Base-by-base conservation (phyloP, 1,140 invertebrate species). In the Drosophila azteca region DNA sequence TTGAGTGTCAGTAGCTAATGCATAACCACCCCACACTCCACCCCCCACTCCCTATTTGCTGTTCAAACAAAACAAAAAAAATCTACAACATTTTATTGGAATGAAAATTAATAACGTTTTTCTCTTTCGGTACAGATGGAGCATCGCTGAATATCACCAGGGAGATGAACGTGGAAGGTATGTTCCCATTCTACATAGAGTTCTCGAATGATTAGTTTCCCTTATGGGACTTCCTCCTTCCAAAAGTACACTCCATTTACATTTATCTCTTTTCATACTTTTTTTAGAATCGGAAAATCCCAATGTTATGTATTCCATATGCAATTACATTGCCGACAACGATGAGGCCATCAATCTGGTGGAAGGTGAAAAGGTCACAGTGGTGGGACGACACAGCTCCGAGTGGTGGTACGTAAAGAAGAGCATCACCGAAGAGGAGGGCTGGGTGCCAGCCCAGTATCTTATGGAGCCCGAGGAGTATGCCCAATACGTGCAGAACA, bases 381-480 rank as follows among this genome's bases (percentile, higher is more conserved):
- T 98, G 31, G 93, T 98, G 65, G 96, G 96, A 92, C 95, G 95
- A 60, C 94, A 95, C 45, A 96, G 96, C 67, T 92, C 93, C 58
- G 97, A 98, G 83, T 98, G 96, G 96, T 98, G 97, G 97, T 97
- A 97, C 89, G 96, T 98, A 0, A 95, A 94, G 73, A 98, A 98
- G 92, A 95, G 96, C 92, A 92, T 98, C 15, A 97, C 97, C 0
- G 95, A 97, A 90, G 96, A 98, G 92, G 96, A 95, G 85, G 97
- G 97, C 55, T 98, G 96, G 95, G 97, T 98, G 24, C 97, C 97
- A n/a, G 95, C 96, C 3, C 95, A 96, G 90, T 96, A 97, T 83
- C 92, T 98, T 0, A 95, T 97, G 93, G 95, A 97, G 87, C 96
- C 97, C 91, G 92, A 93, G 3, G 95, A 95, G 71, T 98, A 98